Conservation (phyloP, 2,797 vertebrate species). For the Xenops minutus region DNA sequence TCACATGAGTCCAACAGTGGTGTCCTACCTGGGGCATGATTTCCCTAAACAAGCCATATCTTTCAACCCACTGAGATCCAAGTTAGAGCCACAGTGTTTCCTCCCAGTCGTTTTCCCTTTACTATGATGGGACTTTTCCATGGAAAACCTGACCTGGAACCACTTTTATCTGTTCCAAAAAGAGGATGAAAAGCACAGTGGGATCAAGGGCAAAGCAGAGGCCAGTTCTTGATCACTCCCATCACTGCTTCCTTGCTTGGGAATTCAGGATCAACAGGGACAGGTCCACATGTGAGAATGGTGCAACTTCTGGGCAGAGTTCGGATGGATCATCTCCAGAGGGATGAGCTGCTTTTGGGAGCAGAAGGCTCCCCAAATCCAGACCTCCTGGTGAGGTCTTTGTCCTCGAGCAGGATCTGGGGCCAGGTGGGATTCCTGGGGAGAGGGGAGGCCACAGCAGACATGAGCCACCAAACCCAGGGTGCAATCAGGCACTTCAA, state of each 20-base stretch:
- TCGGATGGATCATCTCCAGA: background rate
- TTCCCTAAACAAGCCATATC: background rate
- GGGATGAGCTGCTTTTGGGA: background rate
- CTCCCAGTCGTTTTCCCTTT: background rate
- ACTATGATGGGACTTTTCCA: accelerated
- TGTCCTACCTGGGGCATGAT: background rate
- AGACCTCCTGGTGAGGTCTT: background rate
- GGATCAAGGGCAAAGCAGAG: background rate
- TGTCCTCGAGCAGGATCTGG: background rate
- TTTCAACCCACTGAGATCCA: background rate
- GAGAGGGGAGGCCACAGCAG: background rate
- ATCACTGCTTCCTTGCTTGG: accelerated
- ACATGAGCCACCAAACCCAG: accelerated
- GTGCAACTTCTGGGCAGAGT: background rate
- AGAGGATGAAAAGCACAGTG: accelerated
- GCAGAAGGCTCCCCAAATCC: background rate
- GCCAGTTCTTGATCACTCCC: background rate
- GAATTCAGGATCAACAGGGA: background rate
- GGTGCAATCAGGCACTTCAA: accelerated
- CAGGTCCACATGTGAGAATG: accelerated
- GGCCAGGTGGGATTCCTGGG: background rate
- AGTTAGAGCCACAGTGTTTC: background rate
- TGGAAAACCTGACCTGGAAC: background rate
- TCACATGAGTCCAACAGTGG: accelerated
- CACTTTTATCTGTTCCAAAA: accelerated